Base-by-base conservation (phyloP, 2,888 invertebrate species). In the Ormyrus labotus region DNA sequence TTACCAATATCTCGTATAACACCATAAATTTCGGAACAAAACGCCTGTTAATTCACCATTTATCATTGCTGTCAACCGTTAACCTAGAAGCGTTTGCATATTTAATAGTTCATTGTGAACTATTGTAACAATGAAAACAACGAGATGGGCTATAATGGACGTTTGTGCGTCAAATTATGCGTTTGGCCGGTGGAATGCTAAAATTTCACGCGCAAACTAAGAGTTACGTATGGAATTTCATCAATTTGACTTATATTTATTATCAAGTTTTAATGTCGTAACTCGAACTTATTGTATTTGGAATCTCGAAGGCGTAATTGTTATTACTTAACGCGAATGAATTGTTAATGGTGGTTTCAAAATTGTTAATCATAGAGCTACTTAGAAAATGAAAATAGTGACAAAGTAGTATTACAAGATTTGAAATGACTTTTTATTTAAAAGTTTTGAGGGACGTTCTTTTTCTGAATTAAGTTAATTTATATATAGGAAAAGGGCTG, bases 71-170 rank as follows among this genome's bases (percentile, higher is more conserved):
- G 58, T 55, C 45, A 51, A 34, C 51, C 13, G 63, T 71, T 60
- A 63, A 73, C 60, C 45, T 50, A 73, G 63, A 61, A 48, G 50
- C 48, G 53, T 53, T 55, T 63, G 68, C 51, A 11, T 55, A 72
- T 74, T 80, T 74, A 74, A 74, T 74, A 65, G 74, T n/a, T 48
- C 60, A 74, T 74, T 80, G 70, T 74, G 53, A 34, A 11, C 8
- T 11, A 65, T 63, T 58, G 75, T 61, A 65, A 60, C 48, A 8
- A 6, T n/a, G 69, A 58, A 74, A 74, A 69, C 51, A 74, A 64
- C 53, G 50, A 74, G 69, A 45, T 45, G 60, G 60, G 67, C 65
- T 78, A 34, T 34, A 78, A 71, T 72, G 72, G 58, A 19, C 57
- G 50, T 60, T n/a, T 60, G 67, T 48, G 60, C 60, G 74, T 79